Evolutionary conservation across 2,797 vertebrate species (phyloP), one percentile per base, ranked within the genome.

Genomic region (Ara ararauna): DNA sequence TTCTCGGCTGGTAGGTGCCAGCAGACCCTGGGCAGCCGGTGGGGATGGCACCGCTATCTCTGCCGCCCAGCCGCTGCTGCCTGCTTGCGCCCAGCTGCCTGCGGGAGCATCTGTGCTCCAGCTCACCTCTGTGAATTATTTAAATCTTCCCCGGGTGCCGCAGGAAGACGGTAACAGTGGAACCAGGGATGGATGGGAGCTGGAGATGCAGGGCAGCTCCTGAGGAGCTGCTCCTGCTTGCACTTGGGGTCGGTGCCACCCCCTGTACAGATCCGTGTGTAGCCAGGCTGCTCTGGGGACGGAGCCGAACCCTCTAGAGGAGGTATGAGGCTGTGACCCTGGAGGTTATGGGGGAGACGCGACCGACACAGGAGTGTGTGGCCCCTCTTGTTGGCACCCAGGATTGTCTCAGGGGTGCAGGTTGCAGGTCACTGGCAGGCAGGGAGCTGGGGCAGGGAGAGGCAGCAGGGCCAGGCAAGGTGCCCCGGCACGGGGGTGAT

Each of bases 51-150:
- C 34, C 0, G 9, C 96, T 97, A 96, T 96, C 97, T 94, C 96
- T 65, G 85, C 66, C 40, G 32, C 96, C 92, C 97, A 96, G 94
- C 68, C 87, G 0, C 94, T 48, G 92, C 91, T 93, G 85, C 47
- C 94, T 84, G 62, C 65, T 53, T 0, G 2, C 75, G 47, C 93
- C 84, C 91, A 62, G 86, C 87, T 92, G 96, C 96, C 97, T 97
- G 82, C 23, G 26, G 96, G 95, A 97, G 89, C 96, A 90, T 95
- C 96, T 94, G 91, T 61, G 91, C 94, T 74, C 62, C 11, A 86
- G 89, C 85, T 89, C 94, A 96, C 83, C 78, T 78, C 84, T 0
- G 11, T 97, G 83, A 96, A 96, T 97, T 96, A 97, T 97, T 96
- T 89, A 97, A 93, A 87, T 34, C 96, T 84, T 91, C 74, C 70